phyloP scores from a whole-genome alignment of 2,797 vertebrate species.

The Pangasius djambal region DNA sequence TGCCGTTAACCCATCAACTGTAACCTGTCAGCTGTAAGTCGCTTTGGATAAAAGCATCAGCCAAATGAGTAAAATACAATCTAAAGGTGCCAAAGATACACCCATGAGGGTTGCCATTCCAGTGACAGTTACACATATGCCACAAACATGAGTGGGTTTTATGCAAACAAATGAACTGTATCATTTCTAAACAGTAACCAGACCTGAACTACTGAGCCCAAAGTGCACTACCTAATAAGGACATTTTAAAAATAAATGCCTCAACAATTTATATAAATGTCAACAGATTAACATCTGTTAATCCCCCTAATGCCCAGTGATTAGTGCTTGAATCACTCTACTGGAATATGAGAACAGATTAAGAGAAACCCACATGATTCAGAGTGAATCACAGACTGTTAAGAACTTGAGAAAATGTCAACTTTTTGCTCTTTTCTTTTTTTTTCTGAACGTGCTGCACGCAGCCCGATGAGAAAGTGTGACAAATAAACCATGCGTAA shows the following conservation, averaged over 20 bases:
- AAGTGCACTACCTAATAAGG: background rate
- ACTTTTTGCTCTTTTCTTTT: constrained; percentile 32
- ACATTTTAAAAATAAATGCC: constrained; percentile 6
- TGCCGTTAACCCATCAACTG: background rate
- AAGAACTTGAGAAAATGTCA: constrained; percentile 38
- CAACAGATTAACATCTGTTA: constrained; percentile 37
- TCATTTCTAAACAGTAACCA: background rate
- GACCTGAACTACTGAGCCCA: background rate
- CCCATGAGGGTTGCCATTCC: background rate
- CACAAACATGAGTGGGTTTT: background rate
- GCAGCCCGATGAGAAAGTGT: constrained; percentile 32
- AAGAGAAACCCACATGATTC: constrained; percentile 50
- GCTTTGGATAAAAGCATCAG: background rate
- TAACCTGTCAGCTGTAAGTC: background rate
- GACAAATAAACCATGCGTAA: constrained; percentile 41
- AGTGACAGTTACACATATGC: background rate
- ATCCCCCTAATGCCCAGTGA: constrained; percentile 39
- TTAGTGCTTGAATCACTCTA: constrained; percentile 47
- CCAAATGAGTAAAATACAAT: background rate
- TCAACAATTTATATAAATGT: constrained; percentile 47
- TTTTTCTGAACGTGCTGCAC: background rate
- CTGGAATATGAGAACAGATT: constrained; percentile 45
- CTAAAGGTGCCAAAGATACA: background rate
- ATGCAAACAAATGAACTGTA: background rate
- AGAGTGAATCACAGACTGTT: constrained; percentile 46